Evolutionary conservation across 2,797 vertebrate genomes (phyloP).

Genomic region (Meda fulgida): DNA sequence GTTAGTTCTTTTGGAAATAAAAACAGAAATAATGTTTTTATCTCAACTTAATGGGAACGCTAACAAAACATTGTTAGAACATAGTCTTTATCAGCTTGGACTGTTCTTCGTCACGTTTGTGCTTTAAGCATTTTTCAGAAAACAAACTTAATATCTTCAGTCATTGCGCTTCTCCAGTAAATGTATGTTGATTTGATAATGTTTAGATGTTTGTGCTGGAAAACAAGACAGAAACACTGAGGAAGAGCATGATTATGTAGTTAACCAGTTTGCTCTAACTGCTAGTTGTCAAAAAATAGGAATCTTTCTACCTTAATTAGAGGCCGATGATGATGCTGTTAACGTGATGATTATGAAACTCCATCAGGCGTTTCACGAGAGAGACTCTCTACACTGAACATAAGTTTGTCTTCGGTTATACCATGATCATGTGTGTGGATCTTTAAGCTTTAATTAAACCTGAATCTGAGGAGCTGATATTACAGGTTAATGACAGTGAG

Average conservation of each 20-base stretch:
- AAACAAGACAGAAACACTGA: too few relatives aligned
- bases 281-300: background rate
- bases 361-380: background rate
- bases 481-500: slow-evolving; percentile 25
- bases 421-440: background rate
- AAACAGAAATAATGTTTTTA: too few relatives aligned
- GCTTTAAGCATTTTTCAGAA: too few relatives aligned
- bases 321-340: background rate
- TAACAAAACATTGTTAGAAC: too few relatives aligned
- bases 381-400: background rate
- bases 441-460: slow-evolving; percentile 33
- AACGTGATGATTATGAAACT: background rate
- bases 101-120: too few relatives aligned
- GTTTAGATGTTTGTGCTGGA: too few relatives aligned
- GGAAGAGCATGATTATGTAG: background rate
- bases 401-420: background rate
- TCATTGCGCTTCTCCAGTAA: too few relatives aligned
- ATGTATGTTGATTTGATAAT: too few relatives aligned
- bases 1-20: too few relatives aligned
- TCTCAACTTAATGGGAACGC: too few relatives aligned
- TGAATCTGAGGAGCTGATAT: slow-evolving; percentile 31
- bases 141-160: too few relatives aligned
- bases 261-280: background rate
- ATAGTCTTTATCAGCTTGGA: too few relatives aligned
- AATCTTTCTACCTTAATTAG: background rate